Base-by-base conservation (phyloP, 2,888 invertebrate species). In the Lomographa bimaculata region DNA sequence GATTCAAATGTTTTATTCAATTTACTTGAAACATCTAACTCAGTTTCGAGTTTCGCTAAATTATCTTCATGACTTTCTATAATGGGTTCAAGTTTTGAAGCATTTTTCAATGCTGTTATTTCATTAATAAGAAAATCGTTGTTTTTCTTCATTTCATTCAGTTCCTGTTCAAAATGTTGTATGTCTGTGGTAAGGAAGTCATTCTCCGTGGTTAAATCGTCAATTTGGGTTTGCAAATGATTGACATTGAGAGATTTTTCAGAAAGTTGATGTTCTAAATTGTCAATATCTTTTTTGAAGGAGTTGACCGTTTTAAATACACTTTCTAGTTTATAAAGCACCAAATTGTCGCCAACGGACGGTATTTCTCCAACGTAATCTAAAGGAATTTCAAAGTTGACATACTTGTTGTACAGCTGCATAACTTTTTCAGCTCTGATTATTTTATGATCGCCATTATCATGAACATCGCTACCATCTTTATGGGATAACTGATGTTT, bases 21-120 rank as follows among this genome's bases (percentile, higher is more conserved):
- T 53, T 76, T 89, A 46, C 80, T 90, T 24, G 87, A 90, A 59
- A 92, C 91, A 29, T 94, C 94, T 26, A 94, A 65, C 69, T 94
- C 93, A 0, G 86, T 80, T 76, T 94, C 94, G 54, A 94, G 66
- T 55, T 92, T 89, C 0, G 90, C 80, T 46, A 93, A 75, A 49
- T 92, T 93, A 56, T 94, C 94, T 79, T 94, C 94, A 58, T 94
- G 93, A 1, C 92, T 91, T 79, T 94, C 94, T 29, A 92, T 91
- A 32, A 94, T 94, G 0, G 94, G 93, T 70, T 94, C 92, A 51
- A 94, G 73, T 54, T 92, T 92, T n/a, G 90, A 89, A n/a, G 84
- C 81, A 61, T 89, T 91, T 62, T 93, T 93, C 32, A 91, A 87
- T 27, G 91, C 89, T 23, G 93, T 89, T 45, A 94, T 82, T 74